phyloP scores from a whole-genome alignment of 2,113 vertebrate genomes.

The Montifringilla adamsi region DNA sequence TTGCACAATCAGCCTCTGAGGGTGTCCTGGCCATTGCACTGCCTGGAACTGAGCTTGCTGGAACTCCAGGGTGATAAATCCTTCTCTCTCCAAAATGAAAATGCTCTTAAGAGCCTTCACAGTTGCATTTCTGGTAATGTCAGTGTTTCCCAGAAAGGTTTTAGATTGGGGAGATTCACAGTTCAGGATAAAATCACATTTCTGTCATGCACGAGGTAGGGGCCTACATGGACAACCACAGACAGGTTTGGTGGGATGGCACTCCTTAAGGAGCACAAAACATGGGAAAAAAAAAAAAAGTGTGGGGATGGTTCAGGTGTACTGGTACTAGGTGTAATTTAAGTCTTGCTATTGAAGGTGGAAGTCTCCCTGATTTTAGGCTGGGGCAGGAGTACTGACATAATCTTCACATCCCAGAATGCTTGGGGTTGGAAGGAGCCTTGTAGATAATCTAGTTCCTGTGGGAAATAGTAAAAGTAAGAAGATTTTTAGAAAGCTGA shows the following conservation, averaged over 20 bases:
- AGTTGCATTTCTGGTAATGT: background rate
- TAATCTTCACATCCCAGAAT: background rate
- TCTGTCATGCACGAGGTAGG: background rate
- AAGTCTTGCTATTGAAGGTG: background rate
- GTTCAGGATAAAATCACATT: background rate
- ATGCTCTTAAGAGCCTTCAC: background rate
- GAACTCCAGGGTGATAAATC: background rate
- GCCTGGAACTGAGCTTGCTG: background rate
- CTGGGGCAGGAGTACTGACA: background rate
- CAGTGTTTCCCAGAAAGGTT: background rate
- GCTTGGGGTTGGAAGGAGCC: background rate
- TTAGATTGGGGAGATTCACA: background rate
- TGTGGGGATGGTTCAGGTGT: background rate
- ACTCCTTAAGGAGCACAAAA: background rate
- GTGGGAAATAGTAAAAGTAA: background rate
- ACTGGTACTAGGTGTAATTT: background rate
- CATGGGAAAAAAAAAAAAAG: background rate
- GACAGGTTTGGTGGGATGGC: background rate
- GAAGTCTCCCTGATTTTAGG: background rate
- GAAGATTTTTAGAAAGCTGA: background rate
- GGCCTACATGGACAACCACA: background rate
- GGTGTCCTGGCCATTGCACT: background rate
- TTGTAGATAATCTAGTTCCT: background rate
- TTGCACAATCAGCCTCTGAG: background rate
- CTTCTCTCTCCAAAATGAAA: background rate